phyloP scores from a whole-genome alignment of 1,140 invertebrate species.

The Bemisia tabaci region DNA sequence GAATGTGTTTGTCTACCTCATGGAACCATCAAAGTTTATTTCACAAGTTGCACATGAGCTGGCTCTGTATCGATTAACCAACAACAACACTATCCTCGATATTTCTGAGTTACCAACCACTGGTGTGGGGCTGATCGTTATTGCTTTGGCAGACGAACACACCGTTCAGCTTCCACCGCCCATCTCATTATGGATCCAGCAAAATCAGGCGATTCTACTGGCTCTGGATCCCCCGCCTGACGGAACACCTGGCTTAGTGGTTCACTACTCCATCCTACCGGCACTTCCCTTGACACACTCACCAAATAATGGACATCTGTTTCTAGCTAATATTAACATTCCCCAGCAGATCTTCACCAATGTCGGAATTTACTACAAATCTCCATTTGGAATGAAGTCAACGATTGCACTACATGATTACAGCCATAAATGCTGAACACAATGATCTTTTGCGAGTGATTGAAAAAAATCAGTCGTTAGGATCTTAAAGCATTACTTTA shows the following conservation, averaged over 20 bases:
- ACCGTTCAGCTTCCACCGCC: conserved; percentile 20
- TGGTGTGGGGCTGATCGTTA: conserved; percentile 27
- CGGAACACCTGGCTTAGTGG: conserved; percentile 46
- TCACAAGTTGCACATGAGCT: conserved; percentile 37
- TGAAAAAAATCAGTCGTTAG: no score
- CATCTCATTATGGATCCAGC: conserved; percentile 47
- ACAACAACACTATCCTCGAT: not conserved
- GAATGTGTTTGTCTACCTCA: conserved; percentile 49
- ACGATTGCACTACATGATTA: conserved; percentile 60
- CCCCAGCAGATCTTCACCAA: conserved; percentile 61
- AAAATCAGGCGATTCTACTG: conserved; percentile 60
- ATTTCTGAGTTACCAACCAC: not conserved
- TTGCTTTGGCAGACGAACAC: conserved; percentile 41
- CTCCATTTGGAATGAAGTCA: conserved; percentile 79
- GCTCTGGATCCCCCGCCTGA: conserved; percentile 63
- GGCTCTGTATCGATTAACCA: conserved; percentile 43
- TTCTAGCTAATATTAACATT: conserved; percentile 73
- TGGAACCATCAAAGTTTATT: conserved; percentile 32
- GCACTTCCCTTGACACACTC: conserved; percentile 59
- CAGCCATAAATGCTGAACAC: not conserved
- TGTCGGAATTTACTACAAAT: conserved; percentile 63
- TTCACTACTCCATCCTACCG: conserved; percentile 61
- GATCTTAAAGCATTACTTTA: no score
- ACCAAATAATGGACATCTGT: conserved; percentile 58
- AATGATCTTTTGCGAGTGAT: no score